Conservation (phyloP, 2,113 vertebrate species). For the Onychostruthus taczanowskii region DNA sequence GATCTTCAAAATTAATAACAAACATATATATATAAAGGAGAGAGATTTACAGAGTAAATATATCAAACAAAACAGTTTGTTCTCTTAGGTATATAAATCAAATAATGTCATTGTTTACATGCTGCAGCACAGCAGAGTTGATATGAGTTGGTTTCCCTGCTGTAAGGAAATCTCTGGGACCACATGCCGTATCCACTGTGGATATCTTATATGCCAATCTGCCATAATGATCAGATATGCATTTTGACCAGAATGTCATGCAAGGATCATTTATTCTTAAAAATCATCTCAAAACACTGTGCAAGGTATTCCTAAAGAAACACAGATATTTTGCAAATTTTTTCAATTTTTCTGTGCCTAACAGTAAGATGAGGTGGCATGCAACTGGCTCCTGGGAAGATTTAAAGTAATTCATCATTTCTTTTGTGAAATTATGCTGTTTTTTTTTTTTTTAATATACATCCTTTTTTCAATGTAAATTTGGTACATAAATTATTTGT, state of each 20-base stretch:
- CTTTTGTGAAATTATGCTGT: not conserved
- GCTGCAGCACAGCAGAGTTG: not conserved
- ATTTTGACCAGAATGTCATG: not conserved
- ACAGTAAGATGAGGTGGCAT: not conserved
- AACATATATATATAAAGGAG: not conserved
- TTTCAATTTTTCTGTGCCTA: not conserved
- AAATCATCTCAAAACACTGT: not conserved
- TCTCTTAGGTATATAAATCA: not conserved
- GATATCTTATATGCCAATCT: not conserved
- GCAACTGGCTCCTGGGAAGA: not conserved
- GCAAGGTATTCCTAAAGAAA: not conserved
- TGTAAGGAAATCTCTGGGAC: not conserved
- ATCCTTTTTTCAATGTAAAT: not conserved
- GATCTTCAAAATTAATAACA: not conserved
- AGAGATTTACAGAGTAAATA: conserved; percentile 14
- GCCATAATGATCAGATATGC: not conserved
- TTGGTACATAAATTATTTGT: not conserved
- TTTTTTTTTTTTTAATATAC: not conserved
- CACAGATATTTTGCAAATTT: not conserved
- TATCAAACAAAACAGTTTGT: not conserved
- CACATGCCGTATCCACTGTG: not conserved
- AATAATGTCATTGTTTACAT: not conserved
- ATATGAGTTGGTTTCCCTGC: not conserved
- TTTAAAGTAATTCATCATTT: not conserved
- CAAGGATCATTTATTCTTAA: not conserved